Evolutionary conservation across 2,888 invertebrate species (phyloP).

Genomic region (Apotomis betuletana): DNA sequence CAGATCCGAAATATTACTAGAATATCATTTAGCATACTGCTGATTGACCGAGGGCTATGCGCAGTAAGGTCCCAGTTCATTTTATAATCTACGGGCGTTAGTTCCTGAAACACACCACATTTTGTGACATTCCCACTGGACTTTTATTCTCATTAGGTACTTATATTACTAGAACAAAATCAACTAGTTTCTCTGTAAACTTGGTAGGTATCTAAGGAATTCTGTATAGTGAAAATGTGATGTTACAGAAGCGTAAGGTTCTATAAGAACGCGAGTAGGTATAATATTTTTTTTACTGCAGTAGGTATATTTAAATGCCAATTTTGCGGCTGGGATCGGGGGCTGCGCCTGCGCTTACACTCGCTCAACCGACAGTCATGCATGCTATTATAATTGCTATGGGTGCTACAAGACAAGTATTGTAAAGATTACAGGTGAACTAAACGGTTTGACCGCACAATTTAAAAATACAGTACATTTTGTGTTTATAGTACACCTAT

Average conservation of each 20-base stretch:
- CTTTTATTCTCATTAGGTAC: too few relatives aligned
- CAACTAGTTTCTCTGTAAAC: too few relatives aligned
- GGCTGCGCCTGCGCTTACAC: neutral
- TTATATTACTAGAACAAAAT: too few relatives aligned
- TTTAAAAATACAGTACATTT: neutral
- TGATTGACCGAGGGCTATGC: neutral
- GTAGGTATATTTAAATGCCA: too few relatives aligned
- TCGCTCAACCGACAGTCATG: neutral
- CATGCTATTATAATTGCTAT: neutral
- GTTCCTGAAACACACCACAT: too few relatives aligned
- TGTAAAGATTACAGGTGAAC: neutral
- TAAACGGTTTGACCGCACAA: constrained; percentile 1
- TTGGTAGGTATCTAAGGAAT: too few relatives aligned
- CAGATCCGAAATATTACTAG: neutral
- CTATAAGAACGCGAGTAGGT: too few relatives aligned
- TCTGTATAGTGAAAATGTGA: too few relatives aligned
- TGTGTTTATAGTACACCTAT: neutral
- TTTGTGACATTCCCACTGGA: too few relatives aligned
- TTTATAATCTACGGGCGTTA: neutral
- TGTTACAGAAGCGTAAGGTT: too few relatives aligned
- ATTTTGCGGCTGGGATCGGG: neutral
- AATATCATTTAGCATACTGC: constrained; percentile 2
- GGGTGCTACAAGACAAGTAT: neutral
- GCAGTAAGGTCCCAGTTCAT: neutral
- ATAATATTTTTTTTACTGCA: too few relatives aligned